Conservation (phyloP, 2,888 invertebrate genomes). For the Drosophila trichaetosa region DNA sequence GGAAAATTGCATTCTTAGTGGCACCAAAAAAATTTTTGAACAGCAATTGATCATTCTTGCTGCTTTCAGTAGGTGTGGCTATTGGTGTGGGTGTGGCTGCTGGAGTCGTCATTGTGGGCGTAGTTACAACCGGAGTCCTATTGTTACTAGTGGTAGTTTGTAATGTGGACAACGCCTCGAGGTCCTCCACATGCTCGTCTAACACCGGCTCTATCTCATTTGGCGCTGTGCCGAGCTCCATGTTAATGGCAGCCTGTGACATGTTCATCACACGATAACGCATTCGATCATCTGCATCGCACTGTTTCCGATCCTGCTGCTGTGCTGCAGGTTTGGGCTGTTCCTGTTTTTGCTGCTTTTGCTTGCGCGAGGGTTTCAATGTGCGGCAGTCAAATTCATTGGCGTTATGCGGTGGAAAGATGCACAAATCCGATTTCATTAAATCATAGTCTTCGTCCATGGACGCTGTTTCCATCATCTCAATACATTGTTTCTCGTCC, state of each 20-base stretch:
- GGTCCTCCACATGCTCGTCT: slow-evolving; percentile 20
- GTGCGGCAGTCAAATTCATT: slow-evolving; percentile 83
- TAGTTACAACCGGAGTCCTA: slow-evolving; percentile 7
- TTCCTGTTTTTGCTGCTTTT: slow-evolving; percentile 69
- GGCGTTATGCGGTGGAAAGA: slow-evolving; percentile 74
- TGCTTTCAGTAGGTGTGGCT: slow-evolving; percentile 65
- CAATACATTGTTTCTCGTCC: slow-evolving; percentile 87
- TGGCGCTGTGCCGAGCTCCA: slow-evolving; percentile 60
- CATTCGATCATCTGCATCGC: slow-evolving; percentile 61
- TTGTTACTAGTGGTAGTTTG: slow-evolving; percentile 6
- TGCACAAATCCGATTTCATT: slow-evolving; percentile 83
- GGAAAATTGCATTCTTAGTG: slow-evolving; percentile 85
- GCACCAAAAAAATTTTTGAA: slow-evolving; percentile 85
- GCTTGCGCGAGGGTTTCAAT: slow-evolving; percentile 81
- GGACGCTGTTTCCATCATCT: slow-evolving; percentile 84
- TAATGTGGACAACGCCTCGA: slow-evolving; percentile 12
- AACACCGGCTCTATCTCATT: slow-evolving; percentile 57
- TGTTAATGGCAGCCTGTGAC: slow-evolving; percentile 77
- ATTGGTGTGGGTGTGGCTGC: slow-evolving; percentile 55
- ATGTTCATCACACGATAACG: slow-evolving; percentile 81
- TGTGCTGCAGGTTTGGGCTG: slow-evolving; percentile 42
- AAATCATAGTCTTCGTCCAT: slow-evolving; percentile 85
- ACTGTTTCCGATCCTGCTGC: slow-evolving; percentile 38
- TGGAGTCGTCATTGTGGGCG: slow-evolving; percentile 43
- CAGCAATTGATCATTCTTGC: slow-evolving; percentile 84